A percentile compares a stretch with the other conserved stretches of the same genome.
phyloP scores from a whole-genome alignment of 2,113 vertebrate genomes.

The Andinoacara biseriatus region DNA sequence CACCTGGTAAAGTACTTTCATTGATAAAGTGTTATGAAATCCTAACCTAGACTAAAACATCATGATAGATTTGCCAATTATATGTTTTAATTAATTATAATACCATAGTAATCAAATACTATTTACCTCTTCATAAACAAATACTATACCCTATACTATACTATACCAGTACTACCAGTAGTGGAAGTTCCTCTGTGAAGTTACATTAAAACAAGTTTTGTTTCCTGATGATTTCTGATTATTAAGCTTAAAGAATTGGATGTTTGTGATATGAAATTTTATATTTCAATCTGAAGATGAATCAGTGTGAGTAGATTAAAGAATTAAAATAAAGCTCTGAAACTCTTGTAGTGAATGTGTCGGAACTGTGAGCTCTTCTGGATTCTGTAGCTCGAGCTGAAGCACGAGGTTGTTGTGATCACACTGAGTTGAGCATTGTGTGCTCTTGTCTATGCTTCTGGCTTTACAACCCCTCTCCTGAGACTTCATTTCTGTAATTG shows the following conservation, averaged over 20 bases:
- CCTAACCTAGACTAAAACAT: too few species aligned
- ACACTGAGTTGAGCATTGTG: not conserved
- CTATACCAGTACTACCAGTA: not conserved
- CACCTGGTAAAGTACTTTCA: too few species aligned
- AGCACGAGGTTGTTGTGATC: not conserved
- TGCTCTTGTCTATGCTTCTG: not conserved
- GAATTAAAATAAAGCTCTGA: not conserved
- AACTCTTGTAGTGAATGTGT: not conserved
- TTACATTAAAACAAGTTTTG: not conserved
- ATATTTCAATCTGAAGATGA: not conserved
- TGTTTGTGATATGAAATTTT: not conserved
- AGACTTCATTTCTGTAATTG: conserved; percentile 13
- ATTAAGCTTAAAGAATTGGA: not conserved
- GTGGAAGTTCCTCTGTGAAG: not conserved
- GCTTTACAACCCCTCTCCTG: not conserved
- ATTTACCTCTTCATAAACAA: not conserved
- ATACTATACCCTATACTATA: not conserved
- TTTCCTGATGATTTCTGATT: not conserved
- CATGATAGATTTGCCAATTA: too few species aligned
- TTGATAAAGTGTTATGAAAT: too few species aligned
- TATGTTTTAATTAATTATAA: too few species aligned
- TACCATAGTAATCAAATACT: too few species aligned
- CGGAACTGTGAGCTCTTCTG: not conserved
- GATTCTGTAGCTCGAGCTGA: not conserved
- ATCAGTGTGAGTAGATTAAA: not conserved